A percentile compares a stretch with the other conserved stretches of the same genome.
Evolutionary conservation across 2,113 vertebrate genomes (phyloP).

Genomic region (Silurus meridionalis): DNA sequence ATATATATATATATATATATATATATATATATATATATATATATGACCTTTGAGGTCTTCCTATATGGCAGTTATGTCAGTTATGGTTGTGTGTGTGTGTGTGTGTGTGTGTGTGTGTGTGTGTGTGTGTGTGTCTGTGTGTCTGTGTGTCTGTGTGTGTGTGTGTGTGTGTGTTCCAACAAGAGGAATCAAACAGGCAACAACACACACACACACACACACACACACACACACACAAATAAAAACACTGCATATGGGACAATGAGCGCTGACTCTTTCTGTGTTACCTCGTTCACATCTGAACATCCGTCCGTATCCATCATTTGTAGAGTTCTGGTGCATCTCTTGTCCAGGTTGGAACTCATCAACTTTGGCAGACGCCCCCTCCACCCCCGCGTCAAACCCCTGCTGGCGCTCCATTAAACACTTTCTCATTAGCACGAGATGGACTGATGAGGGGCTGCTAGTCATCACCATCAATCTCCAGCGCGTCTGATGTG

Average conservation of each 20-base stretch:
- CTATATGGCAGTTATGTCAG: too few species aligned
- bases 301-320: neutral
- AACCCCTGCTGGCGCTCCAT: slow-evolving; percentile 55
- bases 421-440: slow-evolving; percentile 72
- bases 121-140: too few species aligned
- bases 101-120: too few species aligned
- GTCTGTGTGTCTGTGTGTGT: too few species aligned
- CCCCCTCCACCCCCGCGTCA: slow-evolving; percentile 13
- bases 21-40: too few species aligned
- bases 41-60: too few species aligned
- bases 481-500: slow-evolving; percentile 65
- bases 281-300: neutral
- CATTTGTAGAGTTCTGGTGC: slow-evolving; percentile 6
- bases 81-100: too few species aligned
- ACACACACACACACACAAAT: neutral
- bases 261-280: neutral
- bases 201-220: too few species aligned
- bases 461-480: slow-evolving; percentile 67
- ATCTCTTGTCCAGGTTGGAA: slow-evolving; percentile 7
- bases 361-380: slow-evolving; percentile 10
- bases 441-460: slow-evolving; percentile 67
- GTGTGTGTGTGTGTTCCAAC: too few species aligned
- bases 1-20: too few species aligned
- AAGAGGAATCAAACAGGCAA: too few species aligned
- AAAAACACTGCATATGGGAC: neutral